Conservation (phyloP, 1,140 invertebrate genomes). For the Halesus radiatus region DNA sequence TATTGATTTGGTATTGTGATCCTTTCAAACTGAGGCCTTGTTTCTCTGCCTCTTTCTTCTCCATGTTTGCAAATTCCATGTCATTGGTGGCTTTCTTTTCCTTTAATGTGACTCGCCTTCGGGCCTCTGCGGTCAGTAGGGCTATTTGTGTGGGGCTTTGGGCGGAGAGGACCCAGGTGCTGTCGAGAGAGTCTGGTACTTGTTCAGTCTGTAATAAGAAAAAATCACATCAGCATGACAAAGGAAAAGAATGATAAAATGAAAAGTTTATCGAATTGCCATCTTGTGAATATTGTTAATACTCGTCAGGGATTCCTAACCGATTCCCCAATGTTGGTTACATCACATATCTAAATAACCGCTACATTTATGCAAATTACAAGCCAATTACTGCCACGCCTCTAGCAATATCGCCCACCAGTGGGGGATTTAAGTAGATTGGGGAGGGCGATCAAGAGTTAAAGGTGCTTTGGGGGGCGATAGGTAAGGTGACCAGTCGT, state of each 20-base stretch:
- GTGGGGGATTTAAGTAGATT: no score
- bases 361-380: no score
- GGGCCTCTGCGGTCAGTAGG: conserved; percentile 80
- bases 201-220: conserved; percentile 72
- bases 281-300: no score
- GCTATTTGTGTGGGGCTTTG: conserved; percentile 85
- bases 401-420: no score
- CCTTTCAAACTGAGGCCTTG: background rate
- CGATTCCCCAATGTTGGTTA: no score
- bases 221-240: background rate
- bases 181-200: conserved; percentile 83
- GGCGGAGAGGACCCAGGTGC: conserved; percentile 95
- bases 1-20: background rate
- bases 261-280: no score
- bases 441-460: no score
- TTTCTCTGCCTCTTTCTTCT: conserved; percentile 3
- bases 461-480: no score
- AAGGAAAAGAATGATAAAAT: background rate
- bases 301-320: no score
- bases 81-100: conserved; percentile 17
- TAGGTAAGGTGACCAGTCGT: no score
- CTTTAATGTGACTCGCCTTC: conserved; percentile 59
- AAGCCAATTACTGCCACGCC: no score
- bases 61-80: conserved; percentile 5
- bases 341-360: no score